Base-by-base conservation (phyloP, 2,797 vertebrate species). In the Sciurus carolinensis region DNA sequence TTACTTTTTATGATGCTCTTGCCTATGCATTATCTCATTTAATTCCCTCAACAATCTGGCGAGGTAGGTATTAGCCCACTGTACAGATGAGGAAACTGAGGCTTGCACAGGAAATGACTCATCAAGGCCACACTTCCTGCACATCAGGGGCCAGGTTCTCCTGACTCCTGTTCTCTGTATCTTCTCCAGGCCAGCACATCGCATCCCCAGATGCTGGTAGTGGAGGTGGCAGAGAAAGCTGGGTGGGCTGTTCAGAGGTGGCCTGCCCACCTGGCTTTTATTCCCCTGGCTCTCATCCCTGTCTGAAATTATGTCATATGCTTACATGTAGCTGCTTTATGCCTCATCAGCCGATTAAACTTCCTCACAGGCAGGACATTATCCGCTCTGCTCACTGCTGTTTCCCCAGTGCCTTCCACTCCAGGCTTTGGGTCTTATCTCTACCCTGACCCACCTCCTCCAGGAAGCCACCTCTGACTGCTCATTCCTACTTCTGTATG, bases 41-140 rank as follows among this genome's bases (percentile, higher is more conserved):
- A 71, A 77, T 94, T 89, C 67, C 75, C 71, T 50, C 42, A 72
- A 47, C 52, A 86, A 7, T 36, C 47, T 79, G n/a, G 20, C 7
- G 5, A 96, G 94, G 95, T 94, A 83, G 79, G 57, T 90, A 96
- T 95, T 93, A 96, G 67, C 73, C 15, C 30, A 24, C 30, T 82
- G 14, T 57, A 62, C 62, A 73, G 50, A 64, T 75, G 84, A 85
- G 94, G 96, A 94, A 97, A 94, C 93, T 77, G 84, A 96, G 90
- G 77, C 94, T 93, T 84, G 3, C 24, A 18, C 7, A 80, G 94
- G 94, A 93, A 79, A 73, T 97, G 95, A 97, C 84, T 96, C 94
- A 97, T 69, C 50, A 42, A 82, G 66, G 24, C 87, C 30, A 42
- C 12, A 54, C 86, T 96, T 94, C 71, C 54, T 85, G 50, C 1